Evolutionary conservation across 2,797 vertebrate species (phyloP).

Genomic region (Stomatorhinus walkeri): DNA sequence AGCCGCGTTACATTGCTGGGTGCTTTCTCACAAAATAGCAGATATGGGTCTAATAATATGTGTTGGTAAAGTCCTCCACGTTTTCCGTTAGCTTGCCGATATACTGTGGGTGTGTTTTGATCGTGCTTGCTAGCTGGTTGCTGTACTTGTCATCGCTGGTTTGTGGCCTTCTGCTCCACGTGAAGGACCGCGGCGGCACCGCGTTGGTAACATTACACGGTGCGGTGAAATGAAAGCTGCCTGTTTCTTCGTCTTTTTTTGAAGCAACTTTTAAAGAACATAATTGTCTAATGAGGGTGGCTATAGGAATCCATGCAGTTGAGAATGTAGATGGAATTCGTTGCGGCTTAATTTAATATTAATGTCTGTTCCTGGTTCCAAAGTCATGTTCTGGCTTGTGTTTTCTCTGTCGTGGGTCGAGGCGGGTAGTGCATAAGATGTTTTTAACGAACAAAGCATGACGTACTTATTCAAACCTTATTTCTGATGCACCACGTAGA

Average conservation of each 20-base stretch:
- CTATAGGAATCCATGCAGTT: background rate
- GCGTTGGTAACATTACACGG: background rate
- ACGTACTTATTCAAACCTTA: background rate
- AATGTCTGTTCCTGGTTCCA: background rate
- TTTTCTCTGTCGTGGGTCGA: background rate
- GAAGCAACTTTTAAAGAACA: background rate
- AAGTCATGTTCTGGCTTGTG: background rate
- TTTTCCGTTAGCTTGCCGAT: background rate
- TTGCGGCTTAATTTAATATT: background rate
- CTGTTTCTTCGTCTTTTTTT: background rate
- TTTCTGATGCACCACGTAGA: constrained; percentile 15
- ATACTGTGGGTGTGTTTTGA: background rate
- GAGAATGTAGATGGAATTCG: background rate
- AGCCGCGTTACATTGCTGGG: background rate
- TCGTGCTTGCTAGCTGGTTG: background rate
- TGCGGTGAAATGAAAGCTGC: background rate
- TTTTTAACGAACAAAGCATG: constrained; percentile 36
- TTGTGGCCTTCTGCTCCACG: background rate
- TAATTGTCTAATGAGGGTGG: background rate
- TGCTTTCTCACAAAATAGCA: background rate
- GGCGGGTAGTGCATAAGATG: constrained; percentile 29
- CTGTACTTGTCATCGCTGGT: background rate
- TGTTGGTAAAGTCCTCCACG: background rate
- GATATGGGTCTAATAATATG: background rate
- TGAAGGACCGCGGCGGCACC: background rate